Conservation (phyloP, 2,113 vertebrate species). For the Siniperca knerii region DNA sequence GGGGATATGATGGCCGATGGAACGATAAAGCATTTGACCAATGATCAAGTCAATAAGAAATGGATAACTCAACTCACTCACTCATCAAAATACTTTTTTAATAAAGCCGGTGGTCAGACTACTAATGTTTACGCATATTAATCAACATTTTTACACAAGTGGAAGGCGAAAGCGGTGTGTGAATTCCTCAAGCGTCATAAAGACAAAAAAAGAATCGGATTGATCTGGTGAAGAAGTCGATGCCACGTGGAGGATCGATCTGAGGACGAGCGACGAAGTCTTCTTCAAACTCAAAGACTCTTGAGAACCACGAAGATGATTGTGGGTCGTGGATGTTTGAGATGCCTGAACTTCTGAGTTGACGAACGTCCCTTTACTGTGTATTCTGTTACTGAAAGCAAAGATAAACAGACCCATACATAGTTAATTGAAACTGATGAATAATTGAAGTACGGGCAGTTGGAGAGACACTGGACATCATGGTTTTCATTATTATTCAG, state of each 20-base stretch:
- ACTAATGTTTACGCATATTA: not conserved
- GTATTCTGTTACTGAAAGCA: not conserved
- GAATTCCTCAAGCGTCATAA: not conserved
- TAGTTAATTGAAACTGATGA: not conserved
- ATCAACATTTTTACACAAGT: not conserved
- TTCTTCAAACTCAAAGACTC: constrained; percentile 1
- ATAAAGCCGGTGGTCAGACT: not conserved
- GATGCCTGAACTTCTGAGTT: not conserved
- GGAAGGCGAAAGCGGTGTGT: not conserved
- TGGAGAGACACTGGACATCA: not conserved
- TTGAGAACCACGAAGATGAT: not conserved
- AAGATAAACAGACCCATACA: not conserved
- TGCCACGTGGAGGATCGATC: not conserved
- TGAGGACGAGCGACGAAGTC: not conserved
- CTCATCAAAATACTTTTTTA: not conserved
- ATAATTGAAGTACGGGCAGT: not conserved
- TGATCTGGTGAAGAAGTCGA: not conserved
- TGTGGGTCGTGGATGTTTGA: not conserved
- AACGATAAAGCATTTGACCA: not conserved
- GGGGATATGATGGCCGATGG: not conserved
- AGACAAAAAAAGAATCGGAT: not conserved
- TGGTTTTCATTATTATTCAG: not conserved
- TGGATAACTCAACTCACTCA: not conserved
- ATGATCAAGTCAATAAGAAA: no score
- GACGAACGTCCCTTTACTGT: not conserved